These are phyloP conservation scores for Leptosomus discolor DNA, from an alignment of 2,113 vertebrate species.

Conservation along the genomic window DNA sequence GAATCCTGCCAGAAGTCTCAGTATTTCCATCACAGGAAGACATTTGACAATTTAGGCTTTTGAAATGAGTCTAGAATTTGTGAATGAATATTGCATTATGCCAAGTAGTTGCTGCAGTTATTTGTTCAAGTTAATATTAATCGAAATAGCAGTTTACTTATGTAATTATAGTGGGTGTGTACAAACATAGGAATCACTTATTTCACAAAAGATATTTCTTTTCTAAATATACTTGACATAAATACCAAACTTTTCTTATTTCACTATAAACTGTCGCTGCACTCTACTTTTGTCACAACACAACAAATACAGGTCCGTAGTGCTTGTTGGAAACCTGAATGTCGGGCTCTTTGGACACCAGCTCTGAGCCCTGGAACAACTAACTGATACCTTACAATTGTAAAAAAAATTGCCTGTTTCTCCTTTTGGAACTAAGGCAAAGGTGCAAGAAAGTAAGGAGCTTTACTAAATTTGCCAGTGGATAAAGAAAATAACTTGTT, in stretches of 20 bases:
- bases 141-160: background rate
- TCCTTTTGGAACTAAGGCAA: background rate
- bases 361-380: background rate
- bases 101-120: background rate
- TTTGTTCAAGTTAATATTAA: slow-evolving; percentile 44
- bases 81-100: background rate
- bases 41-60: background rate
- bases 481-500: background rate
- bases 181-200: slow-evolving; percentile 3
- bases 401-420: background rate
- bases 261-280: background rate
- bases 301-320: background rate
- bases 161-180: background rate
- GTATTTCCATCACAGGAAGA: background rate
- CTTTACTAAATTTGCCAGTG: background rate
- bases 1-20: background rate
- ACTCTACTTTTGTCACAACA: background rate
- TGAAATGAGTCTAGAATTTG: background rate
- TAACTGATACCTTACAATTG: background rate
- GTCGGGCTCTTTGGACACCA: background rate
- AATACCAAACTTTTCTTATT: background rate
- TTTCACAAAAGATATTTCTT: slow-evolving; percentile 11
- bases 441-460: background rate
- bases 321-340: background rate
- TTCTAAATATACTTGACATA: background rate